These are phyloP conservation scores for Betta splendens DNA, from an alignment of 2,797 vertebrate genomes.

Conservation along the genomic window DNA sequence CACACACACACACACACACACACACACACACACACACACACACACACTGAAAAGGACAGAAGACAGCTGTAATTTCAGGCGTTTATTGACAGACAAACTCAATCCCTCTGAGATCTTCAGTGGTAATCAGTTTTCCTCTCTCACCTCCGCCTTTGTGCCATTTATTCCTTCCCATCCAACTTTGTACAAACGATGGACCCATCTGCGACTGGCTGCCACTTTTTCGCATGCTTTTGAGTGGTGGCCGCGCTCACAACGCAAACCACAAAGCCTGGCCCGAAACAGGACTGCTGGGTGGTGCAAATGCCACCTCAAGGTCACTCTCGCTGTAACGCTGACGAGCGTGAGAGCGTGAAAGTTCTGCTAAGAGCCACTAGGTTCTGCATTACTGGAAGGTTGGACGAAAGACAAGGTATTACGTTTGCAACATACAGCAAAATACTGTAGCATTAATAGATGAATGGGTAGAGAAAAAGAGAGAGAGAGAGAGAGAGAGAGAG, in stretches of 20 bases:
- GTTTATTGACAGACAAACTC: constrained; percentile 70
- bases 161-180: constrained; percentile 24
- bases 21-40: constrained; percentile 1
- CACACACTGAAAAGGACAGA: constrained; percentile 29
- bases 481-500: constrained; percentile 22
- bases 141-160: constrained; percentile 21
- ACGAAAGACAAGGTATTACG: constrained; percentile 17
- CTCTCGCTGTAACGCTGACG: constrained; percentile 6
- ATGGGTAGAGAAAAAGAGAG: neutral
- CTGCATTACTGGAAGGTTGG: constrained; percentile 35
- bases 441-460: too few species aligned
- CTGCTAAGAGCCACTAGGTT: constrained; percentile 31
- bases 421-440: constrained; percentile 2
- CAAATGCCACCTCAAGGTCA: constrained; percentile 67
- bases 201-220: constrained; percentile 10
- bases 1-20: constrained; percentile 14
- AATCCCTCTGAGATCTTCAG: constrained; percentile 58
- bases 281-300: constrained; percentile 43
- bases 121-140: constrained; percentile 56
- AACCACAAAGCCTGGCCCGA: constrained; percentile 8
- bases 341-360: constrained; percentile 13
- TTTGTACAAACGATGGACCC: constrained; percentile 9
- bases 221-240: constrained; percentile 18
- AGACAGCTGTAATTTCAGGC: constrained; percentile 78
- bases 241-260: constrained; percentile 31